Conservation (phyloP, 1,140 invertebrate genomes). For the Panulirus ornatus region DNA sequence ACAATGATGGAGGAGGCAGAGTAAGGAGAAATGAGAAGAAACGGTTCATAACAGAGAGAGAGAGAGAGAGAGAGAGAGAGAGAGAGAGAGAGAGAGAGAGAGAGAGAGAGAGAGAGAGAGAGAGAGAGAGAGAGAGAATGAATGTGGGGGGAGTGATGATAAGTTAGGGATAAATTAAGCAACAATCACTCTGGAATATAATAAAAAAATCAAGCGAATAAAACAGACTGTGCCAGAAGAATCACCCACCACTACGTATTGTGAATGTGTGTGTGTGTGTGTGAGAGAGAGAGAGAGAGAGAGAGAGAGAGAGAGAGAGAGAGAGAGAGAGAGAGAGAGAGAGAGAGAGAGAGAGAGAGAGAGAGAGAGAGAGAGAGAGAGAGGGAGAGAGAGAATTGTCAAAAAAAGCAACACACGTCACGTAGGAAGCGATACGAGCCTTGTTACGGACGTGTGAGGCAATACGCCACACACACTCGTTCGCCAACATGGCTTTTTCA, state of each 20-base stretch:
- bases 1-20: neutral
- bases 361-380: neutral
- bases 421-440: no score
- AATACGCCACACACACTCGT: no score
- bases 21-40: neutral
- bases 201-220: no score
- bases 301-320: neutral
- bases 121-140: neutral
- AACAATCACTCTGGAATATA: no score
- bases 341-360: neutral
- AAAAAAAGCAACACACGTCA: no score
- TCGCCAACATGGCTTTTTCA: no score
- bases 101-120: neutral
- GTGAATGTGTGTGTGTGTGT: neutral
- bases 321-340: neutral
- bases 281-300: neutral
- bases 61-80: neutral
- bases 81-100: neutral
- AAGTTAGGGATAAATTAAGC: no score
- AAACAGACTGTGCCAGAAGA: no score
- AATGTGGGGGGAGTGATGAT: no score
- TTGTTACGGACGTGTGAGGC: no score
- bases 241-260: no score
- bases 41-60: neutral
- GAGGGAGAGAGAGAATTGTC: neutral